phyloP scores from a whole-genome alignment of 2,888 invertebrate genomes.

The Drosophila kuntzei region DNA sequence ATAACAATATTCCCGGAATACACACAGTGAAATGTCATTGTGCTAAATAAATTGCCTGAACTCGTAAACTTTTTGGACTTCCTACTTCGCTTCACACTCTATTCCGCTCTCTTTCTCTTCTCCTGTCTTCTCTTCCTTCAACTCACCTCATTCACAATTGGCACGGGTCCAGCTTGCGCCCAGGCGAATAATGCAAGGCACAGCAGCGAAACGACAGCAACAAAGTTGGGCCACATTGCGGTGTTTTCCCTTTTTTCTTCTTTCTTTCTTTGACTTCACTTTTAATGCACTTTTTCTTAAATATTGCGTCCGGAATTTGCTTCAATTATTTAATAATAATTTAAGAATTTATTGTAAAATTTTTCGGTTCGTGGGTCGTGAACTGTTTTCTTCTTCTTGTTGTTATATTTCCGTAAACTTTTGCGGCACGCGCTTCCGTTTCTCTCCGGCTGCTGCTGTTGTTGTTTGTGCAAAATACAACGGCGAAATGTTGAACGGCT shows the following conservation, averaged over 20 bases:
- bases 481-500: conserved; percentile 65
- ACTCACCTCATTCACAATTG: conserved; percentile 84
- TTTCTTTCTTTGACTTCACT: conserved; percentile 13
- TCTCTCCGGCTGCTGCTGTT: conserved; percentile 45
- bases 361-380: conserved; percentile 32
- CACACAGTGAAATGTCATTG: conserved; percentile 37
- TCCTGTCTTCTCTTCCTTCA: neutral
- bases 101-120: neutral
- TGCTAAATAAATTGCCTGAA: conserved; percentile 47
- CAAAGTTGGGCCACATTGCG: conserved; percentile 77
- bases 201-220: conserved; percentile 64
- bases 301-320: conserved; percentile 6
- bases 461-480: conserved; percentile 63
- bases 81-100: conserved; percentile 27
- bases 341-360: conserved; percentile 43
- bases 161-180: conserved; percentile 82
- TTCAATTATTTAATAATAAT: conserved; percentile 50
- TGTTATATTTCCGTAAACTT: conserved; percentile 78
- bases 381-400: conserved; percentile 41
- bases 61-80: conserved; percentile 29
- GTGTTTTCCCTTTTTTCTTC: conserved; percentile 16
- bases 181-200: conserved; percentile 66
- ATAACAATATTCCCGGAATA: conserved; percentile 18
- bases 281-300: conserved; percentile 39
- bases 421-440: conserved; percentile 76